Percentiles rank a stretch among this genome's conserved stretches.
Conservation (phyloP, 2,888 invertebrate species). For the Stenodema calcarata region DNA sequence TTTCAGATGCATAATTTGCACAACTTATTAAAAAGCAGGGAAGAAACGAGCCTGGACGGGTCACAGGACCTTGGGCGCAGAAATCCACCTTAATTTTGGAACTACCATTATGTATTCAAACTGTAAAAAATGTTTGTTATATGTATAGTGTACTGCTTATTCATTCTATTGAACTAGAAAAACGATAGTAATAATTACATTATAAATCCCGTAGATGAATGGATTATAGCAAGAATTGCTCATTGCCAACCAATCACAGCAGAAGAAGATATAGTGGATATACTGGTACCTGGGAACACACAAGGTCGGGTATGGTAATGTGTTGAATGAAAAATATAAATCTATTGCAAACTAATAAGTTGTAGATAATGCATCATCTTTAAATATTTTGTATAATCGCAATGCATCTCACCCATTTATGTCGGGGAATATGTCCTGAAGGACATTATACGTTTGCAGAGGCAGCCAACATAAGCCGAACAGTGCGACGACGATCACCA, state of each 20-base stretch:
- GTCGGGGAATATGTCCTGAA: conserved; percentile 73
- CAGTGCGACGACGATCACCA: conserved; percentile 80
- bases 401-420: conserved; percentile 69
- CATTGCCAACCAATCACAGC: conserved; percentile 87
- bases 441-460: conserved; percentile 75
- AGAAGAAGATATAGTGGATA: conserved; percentile 86
- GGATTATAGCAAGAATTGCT: conserved; percentile 90
- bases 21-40: too few relatives aligned
- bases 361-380: background rate
- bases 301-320: background rate
- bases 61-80: too few relatives aligned
- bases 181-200: conserved; percentile 69
- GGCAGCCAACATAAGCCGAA: conserved; percentile 87
- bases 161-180: too few relatives aligned
- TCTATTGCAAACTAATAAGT: background rate
- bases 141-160: too few relatives aligned
- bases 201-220: conserved; percentile 88
- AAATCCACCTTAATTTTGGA: too few relatives aligned
- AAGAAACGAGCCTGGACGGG: too few relatives aligned
- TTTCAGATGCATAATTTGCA: too few relatives aligned
- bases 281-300: conserved; percentile 71
- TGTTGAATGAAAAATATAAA: too few relatives aligned
- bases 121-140: too few relatives aligned
- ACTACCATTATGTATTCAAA: too few relatives aligned
- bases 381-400: too few relatives aligned